These are phyloP conservation scores for Nysson spinosus DNA, from an alignment of 2,888 invertebrate genomes.

Conservation along the genomic window DNA sequence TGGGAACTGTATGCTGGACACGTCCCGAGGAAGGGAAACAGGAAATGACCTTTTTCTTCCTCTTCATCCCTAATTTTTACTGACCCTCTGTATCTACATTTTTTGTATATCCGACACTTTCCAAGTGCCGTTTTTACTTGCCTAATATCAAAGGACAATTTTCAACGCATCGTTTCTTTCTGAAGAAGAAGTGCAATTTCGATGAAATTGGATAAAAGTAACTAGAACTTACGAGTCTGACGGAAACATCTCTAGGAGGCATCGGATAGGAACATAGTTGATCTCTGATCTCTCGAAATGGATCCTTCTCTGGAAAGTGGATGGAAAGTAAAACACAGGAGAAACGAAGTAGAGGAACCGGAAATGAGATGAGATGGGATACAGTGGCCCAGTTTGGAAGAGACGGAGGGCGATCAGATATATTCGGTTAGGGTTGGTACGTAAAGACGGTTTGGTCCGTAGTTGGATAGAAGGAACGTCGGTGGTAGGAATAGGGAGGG, in stretches of 20 bases:
- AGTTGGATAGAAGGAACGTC: conserved; percentile 14
- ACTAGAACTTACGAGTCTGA: too few species aligned
- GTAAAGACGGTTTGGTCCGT: conserved; percentile 16
- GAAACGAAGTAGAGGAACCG: conserved; percentile 21
- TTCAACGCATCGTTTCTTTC: too few species aligned
- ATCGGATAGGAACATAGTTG: too few species aligned
- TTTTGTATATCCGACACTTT: background rate
- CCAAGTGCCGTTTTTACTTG: background rate
- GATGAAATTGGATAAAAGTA: too few species aligned
- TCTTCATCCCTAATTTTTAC: conserved; percentile 21
- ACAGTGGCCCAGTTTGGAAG: conserved; percentile 42
- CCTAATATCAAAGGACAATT: too few species aligned
- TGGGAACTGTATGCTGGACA: conserved; percentile 4
- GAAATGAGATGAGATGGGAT: conserved; percentile 46
- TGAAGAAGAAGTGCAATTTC: too few species aligned
- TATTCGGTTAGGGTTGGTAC: conserved; percentile 36
- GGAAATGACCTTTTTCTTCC: conserved; percentile 18
- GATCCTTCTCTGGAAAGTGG: too few species aligned
- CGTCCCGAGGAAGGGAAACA: conserved; percentile 9
- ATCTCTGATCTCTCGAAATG: too few species aligned
- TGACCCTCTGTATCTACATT: conserved; percentile 13
- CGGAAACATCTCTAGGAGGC: too few species aligned
- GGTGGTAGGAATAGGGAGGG: conserved; percentile 22
- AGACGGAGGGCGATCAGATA: conserved; percentile 51
- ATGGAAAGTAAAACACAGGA: conserved; percentile 10